Conservation (phyloP, 1,140 invertebrate species). For the Lanistes nyassanus region DNA sequence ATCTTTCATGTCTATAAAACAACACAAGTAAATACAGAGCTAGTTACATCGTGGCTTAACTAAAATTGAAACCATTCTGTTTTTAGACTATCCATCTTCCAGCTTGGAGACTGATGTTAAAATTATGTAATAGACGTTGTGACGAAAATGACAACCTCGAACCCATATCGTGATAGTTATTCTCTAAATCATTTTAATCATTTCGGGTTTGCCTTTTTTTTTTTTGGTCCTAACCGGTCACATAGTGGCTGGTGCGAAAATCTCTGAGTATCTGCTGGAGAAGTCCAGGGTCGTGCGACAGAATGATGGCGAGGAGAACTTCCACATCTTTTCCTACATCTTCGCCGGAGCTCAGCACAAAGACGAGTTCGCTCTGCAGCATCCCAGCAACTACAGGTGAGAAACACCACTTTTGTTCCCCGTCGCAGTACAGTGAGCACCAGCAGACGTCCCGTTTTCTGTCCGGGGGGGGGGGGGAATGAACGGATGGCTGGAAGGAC, state of each 20-base stretch:
- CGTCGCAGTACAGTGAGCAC: background rate
- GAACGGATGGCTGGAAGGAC: too few species aligned
- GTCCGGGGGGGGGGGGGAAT: background rate
- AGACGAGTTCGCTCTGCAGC: slow-evolving; percentile 52
- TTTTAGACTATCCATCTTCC: too few species aligned
- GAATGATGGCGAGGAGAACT: slow-evolving; percentile 74
- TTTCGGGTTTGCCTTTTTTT: background rate
- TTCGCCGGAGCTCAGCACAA: slow-evolving; percentile 53
- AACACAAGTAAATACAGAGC: too few species aligned
- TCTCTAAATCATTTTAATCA: too few species aligned
- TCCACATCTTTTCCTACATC: slow-evolving; percentile 66
- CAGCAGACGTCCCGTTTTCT: background rate
- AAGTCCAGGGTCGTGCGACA: slow-evolving; percentile 85
- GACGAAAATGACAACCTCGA: too few species aligned
- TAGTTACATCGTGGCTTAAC: too few species aligned
- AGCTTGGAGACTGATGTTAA: too few species aligned
- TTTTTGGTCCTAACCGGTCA: background rate
- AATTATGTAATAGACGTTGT: too few species aligned
- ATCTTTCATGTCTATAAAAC: too few species aligned
- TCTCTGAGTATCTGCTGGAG: slow-evolving; percentile 85
- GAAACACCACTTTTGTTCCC: background rate
- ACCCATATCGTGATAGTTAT: too few species aligned
- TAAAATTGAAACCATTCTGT: too few species aligned
- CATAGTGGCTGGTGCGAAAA: slow-evolving; percentile 66
- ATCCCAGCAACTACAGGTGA: slow-evolving; percentile 58